phyloP scores from a whole-genome alignment of 2,113 vertebrate genomes.

The Alces alces region DNA sequence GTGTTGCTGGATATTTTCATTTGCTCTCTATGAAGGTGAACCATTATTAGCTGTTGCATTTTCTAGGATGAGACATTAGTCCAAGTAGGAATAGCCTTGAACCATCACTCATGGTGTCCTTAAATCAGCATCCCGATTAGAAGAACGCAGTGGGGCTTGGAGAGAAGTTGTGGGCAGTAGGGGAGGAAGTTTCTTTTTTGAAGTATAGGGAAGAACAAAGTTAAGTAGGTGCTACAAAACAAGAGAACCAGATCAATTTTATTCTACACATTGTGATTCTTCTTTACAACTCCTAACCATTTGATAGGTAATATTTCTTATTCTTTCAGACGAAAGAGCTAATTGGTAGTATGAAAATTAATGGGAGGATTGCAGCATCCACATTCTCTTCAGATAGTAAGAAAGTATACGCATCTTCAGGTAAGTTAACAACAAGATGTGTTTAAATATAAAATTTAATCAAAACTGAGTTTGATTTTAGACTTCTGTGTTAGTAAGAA shows the following conservation, averaged over 20 bases:
- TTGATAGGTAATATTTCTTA: constrained; percentile 27
- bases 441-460: constrained; percentile 5
- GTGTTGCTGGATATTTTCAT: constrained; percentile 90
- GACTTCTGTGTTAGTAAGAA: neutral
- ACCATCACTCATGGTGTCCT: neutral
- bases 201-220: neutral
- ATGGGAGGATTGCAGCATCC: constrained; percentile 83
- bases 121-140: neutral
- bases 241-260: neutral
- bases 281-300: neutral
- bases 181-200: neutral
- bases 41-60: neutral
- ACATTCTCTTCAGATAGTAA: constrained; percentile 88
- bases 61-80: neutral
- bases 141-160: neutral
- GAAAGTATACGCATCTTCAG: constrained; percentile 88
- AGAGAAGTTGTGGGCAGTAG: neutral
- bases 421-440: constrained; percentile 73
- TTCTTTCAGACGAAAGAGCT: constrained; percentile 91
- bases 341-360: constrained; percentile 91
- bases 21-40: constrained; percentile 91
- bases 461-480: neutral
- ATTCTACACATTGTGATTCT: neutral
- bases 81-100: neutral
- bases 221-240: neutral